phyloP scores from a whole-genome alignment of 2,797 vertebrate species.

The Microctenopoma lineatum region DNA sequence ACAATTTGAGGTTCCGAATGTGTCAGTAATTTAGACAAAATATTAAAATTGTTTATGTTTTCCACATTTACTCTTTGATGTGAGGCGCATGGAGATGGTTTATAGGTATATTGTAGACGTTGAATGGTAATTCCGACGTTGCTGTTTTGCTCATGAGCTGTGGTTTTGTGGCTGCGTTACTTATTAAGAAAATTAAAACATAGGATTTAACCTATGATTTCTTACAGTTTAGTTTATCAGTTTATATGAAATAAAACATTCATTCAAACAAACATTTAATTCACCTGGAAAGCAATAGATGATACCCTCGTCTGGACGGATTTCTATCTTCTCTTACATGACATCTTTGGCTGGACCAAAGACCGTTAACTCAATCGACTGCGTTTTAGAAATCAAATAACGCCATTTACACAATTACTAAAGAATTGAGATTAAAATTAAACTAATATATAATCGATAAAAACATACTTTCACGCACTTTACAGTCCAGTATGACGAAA shows the following conservation, averaged over 20 bases:
- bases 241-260: not conserved
- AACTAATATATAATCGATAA: rapidly evolving
- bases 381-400: not conserved
- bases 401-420: not conserved
- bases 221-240: not conserved
- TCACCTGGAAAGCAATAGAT: not conserved
- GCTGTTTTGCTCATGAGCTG: not conserved
- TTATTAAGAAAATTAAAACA: not conserved
- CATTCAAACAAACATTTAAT: not conserved
- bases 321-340: slow-evolving; percentile 41
- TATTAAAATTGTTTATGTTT: rapidly evolving
- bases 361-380: slow-evolving; percentile 23
- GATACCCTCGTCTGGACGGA: not conserved
- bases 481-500: not conserved
- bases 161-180: too few relatives aligned
- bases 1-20: not conserved
- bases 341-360: slow-evolving; percentile 40
- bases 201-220: rapidly evolving
- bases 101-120: not conserved
- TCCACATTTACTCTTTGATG: not conserved
- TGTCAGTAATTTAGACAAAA: rapidly evolving
- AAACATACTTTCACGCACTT: not conserved
- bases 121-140: slow-evolving; percentile 1
- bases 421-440: rapidly evolving
- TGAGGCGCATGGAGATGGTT: not conserved